Percentiles rank a stretch among this genome's conserved stretches.
Conservation (phyloP, 2,113 vertebrate genomes). For the Rhegmatorhina hoffmannsi region DNA sequence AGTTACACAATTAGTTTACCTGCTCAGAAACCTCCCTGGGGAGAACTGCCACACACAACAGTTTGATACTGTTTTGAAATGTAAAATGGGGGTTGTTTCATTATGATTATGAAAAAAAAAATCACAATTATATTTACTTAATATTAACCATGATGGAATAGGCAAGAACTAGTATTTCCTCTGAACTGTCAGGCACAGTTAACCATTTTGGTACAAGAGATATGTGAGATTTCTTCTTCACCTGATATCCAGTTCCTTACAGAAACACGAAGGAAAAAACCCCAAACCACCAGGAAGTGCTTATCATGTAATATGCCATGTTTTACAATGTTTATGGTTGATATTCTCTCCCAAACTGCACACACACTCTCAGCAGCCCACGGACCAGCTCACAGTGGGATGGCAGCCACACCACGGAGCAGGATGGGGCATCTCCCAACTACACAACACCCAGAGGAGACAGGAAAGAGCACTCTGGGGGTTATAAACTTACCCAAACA, state of each 20-base stretch:
- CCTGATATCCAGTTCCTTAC: background rate
- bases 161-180: background rate
- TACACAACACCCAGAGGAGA: background rate
- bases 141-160: background rate
- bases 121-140: background rate
- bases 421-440: background rate
- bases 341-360: background rate
- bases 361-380: background rate
- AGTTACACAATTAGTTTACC: background rate
- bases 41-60: background rate
- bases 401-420: rapidly evolving
- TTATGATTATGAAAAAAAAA: background rate
- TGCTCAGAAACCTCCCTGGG: background rate
- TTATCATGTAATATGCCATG: background rate
- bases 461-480: background rate
- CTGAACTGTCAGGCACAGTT: background rate
- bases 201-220: background rate
- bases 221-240: background rate
- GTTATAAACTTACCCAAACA: background rate
- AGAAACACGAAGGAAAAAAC: background rate
- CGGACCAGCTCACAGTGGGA: background rate
- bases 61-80: background rate
- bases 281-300: background rate
- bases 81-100: background rate
- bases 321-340: background rate